Conservation (phyloP, 2,797 vertebrate genomes). For the Alca torda region DNA sequence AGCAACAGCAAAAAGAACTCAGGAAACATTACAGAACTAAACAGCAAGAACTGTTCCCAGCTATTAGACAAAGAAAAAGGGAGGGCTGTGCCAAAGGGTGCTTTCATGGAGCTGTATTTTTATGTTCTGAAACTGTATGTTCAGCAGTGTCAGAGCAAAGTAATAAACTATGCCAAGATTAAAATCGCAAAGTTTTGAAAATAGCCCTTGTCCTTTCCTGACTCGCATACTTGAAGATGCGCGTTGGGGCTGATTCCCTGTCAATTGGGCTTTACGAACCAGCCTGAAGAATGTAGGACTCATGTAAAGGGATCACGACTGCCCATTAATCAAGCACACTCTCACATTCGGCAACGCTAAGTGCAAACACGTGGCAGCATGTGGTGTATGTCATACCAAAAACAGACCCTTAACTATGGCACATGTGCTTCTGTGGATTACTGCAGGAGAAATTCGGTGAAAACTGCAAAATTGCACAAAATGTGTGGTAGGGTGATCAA, state of each 20-base stretch:
- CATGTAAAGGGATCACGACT: neutral
- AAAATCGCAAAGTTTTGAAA: neutral
- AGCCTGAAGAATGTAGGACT: neutral
- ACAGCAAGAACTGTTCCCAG: slow-evolving; percentile 6
- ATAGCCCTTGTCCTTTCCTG: neutral
- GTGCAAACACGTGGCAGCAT: neutral
- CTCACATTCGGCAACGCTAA: neutral
- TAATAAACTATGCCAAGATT: neutral
- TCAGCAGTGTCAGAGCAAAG: neutral
- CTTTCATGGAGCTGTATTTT: neutral
- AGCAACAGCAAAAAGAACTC: neutral
- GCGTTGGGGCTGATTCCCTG: neutral
- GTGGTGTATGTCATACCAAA: neutral
- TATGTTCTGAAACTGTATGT: neutral
- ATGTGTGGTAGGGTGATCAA: neutral
- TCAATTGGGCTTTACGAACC: neutral
- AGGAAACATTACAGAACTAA: neutral
- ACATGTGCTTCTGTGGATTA: neutral
- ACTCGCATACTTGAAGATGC: neutral
- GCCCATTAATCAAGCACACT: neutral
- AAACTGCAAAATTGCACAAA: neutral
- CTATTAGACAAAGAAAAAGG: neutral
- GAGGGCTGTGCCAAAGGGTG: neutral
- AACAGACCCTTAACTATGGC: neutral
- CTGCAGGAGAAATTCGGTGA: neutral